phyloP scores from a whole-genome alignment of 2,797 vertebrate genomes.

The Pipistrellus pygmaeus region DNA sequence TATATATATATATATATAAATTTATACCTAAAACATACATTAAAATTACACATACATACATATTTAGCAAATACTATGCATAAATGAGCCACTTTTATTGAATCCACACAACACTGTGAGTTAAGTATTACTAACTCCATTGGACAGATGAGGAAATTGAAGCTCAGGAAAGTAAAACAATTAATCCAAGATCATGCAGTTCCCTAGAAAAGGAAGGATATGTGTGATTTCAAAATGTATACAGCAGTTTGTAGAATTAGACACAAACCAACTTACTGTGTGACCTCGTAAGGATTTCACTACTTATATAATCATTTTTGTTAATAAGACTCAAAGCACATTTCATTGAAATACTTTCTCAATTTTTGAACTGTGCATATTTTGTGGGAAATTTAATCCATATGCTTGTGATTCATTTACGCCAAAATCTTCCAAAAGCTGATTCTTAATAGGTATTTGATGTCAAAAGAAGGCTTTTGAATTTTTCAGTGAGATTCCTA shows the following conservation, averaged over 20 bases:
- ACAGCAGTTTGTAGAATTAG: slow-evolving; percentile 30
- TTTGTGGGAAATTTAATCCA: slow-evolving; percentile 73
- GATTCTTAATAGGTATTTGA: slow-evolving; percentile 67
- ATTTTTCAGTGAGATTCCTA: slow-evolving; percentile 72
- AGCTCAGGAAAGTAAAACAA: slow-evolving; percentile 17
- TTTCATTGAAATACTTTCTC: slow-evolving; percentile 70
- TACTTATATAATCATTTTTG: slow-evolving; percentile 58
- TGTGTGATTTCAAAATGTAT: neutral
- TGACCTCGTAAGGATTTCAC: slow-evolving; percentile 54
- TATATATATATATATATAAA: neutral
- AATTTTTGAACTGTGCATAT: slow-evolving; percentile 66
- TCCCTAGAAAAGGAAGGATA: neutral
- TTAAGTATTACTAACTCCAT: neutral
- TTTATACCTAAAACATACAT: neutral
- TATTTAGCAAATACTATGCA: slow-evolving; percentile 6
- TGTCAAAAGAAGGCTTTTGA: slow-evolving; percentile 75
- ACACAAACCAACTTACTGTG: slow-evolving; percentile 30
- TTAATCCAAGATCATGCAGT: neutral
- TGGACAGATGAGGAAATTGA: neutral
- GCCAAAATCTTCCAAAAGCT: slow-evolving; percentile 61
- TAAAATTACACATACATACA: neutral
- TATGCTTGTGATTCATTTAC: slow-evolving; percentile 68
- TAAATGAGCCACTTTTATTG: neutral
- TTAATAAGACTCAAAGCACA: slow-evolving; percentile 62
- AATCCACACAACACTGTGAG: neutral